A percentile compares a stretch with the other conserved stretches of the same genome.
Evolutionary conservation across 2,888 invertebrate species (phyloP).

Genomic region (Axea sp.): DNA sequence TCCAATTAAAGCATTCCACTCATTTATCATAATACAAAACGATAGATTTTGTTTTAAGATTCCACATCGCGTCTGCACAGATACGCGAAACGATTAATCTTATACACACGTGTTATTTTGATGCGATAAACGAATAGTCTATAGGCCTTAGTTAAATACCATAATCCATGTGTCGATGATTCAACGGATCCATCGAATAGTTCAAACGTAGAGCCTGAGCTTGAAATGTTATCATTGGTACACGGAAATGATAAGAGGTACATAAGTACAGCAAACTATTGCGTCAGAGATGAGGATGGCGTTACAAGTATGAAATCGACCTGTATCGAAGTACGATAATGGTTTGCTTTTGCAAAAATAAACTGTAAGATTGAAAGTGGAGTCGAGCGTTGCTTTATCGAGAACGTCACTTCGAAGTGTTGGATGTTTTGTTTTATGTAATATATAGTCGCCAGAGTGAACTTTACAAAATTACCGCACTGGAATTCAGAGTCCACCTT

Average conservation of each 20-base stretch:
- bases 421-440: conserved; percentile 36
- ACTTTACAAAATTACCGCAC: conserved; percentile 29
- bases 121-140: conserved; percentile 26
- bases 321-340: conserved; percentile 20
- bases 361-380: conserved; percentile 38
- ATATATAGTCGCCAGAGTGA: conserved; percentile 23
- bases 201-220: conserved; percentile 13
- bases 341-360: conserved; percentile 17
- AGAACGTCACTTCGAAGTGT: conserved; percentile 14
- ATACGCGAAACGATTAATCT: conserved; percentile 37
- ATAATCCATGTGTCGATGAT: conserved; percentile 45
- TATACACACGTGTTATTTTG: conserved; percentile 42
- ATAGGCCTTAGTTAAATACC: conserved; percentile 35
- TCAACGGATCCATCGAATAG: conserved; percentile 29
- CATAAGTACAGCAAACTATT: conserved; percentile 43
- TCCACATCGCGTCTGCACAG: conserved; percentile 6
- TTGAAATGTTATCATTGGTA: conserved; percentile 50
- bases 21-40: conserved; percentile 21
- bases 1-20: conserved; percentile 19
- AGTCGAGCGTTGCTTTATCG: conserved; percentile 25
- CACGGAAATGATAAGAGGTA: conserved; percentile 46
- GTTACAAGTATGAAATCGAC: conserved; percentile 23
- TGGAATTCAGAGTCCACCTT: conserved; percentile 20
- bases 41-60: conserved; percentile 16
- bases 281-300: conserved; percentile 34